Conservation (phyloP, 2,113 vertebrate species). For the Heterotis niloticus region DNA sequence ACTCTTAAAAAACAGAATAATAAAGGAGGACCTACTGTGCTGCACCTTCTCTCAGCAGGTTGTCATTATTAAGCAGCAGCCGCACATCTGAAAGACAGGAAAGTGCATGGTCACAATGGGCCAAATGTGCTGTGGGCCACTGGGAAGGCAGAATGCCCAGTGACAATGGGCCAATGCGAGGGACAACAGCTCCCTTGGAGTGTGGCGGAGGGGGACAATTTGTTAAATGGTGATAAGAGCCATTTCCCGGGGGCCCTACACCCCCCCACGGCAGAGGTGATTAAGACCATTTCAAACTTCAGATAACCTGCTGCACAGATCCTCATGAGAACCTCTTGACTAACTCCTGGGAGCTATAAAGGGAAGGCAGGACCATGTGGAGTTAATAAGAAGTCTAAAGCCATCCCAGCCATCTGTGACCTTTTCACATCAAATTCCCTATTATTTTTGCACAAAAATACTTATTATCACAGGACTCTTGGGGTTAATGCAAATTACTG, state of each 20-base stretch:
- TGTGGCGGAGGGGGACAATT: too few relatives aligned
- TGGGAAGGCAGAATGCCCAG: neutral
- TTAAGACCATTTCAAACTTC: too few relatives aligned
- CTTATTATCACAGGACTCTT: too few relatives aligned
- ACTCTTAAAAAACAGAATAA: neutral
- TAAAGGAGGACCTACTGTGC: conserved; percentile 78
- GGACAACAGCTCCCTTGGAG: neutral
- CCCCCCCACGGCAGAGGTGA: too few relatives aligned
- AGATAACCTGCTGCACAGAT: too few relatives aligned
- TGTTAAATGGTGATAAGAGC: too few relatives aligned
- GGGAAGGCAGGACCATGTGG: neutral
- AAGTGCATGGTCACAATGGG: neutral
- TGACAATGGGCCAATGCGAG: neutral
- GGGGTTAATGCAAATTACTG: too few relatives aligned
- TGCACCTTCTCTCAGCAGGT: conserved; percentile 95
- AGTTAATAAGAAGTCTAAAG: neutral
- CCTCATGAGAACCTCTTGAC: too few relatives aligned
- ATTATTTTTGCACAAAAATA: neutral
- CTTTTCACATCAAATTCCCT: neutral
- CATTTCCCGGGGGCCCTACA: too few relatives aligned
- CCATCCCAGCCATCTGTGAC: neutral
- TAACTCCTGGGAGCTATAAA: too few relatives aligned
- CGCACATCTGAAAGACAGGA: conserved; percentile 79
- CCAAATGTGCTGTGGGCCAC: neutral
- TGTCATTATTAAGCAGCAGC: conserved; percentile 95